phyloP scores from a whole-genome alignment of 2,113 vertebrate genomes.

The Columba livia region DNA sequence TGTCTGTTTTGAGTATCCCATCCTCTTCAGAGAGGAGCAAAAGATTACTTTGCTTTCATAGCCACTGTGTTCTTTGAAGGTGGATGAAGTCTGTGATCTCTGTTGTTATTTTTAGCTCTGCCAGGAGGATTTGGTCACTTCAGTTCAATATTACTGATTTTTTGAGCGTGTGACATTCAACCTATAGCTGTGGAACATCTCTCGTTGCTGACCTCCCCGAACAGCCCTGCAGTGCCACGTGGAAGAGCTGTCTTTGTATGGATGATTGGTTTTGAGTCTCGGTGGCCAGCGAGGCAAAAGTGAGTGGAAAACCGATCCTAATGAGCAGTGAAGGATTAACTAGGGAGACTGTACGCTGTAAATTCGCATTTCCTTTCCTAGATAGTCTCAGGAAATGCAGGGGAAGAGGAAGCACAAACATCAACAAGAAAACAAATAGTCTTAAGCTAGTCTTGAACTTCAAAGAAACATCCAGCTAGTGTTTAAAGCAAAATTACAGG shows the following conservation, averaged over 20 bases:
- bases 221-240: neutral
- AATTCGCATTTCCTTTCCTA: constrained; percentile 9
- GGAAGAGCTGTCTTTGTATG: neutral
- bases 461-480: neutral
- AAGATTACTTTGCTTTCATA: neutral
- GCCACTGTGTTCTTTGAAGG: neutral
- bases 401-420: neutral
- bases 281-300: neutral
- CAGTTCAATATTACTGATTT: neutral
- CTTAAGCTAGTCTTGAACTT: neutral
- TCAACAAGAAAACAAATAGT: neutral
- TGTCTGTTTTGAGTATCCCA: neutral
- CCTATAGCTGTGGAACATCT: neutral
- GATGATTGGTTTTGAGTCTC: neutral
- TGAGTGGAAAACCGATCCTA: neutral
- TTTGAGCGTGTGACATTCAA: neutral
- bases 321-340: neutral
- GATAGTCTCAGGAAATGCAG: neutral
- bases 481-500: neutral
- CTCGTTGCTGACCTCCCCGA: neutral
- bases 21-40: neutral
- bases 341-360: neutral
- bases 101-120: neutral
- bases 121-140: neutral
- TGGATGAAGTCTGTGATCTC: neutral